Evolutionary conservation across 2,113 vertebrate species (phyloP).

Genomic region (Panthera uncia): DNA sequence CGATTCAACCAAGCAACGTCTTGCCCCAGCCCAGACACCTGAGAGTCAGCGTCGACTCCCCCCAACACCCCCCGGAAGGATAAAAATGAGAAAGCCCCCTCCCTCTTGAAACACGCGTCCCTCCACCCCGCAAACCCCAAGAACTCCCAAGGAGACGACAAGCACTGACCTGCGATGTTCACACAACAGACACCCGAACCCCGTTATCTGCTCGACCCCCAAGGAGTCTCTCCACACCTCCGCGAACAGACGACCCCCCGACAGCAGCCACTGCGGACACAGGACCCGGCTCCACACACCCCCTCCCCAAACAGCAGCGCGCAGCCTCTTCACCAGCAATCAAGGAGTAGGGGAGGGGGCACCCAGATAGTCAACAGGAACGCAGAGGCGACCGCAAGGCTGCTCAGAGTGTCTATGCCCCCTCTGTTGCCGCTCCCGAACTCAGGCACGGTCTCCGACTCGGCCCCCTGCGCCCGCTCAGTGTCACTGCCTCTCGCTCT

Average conservation of each 20-base stretch:
- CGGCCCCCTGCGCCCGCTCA: conserved; percentile 85
- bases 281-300: conserved; percentile 73
- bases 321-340: conserved; percentile 63
- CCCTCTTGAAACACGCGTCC: not conserved
- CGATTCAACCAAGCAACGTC: not conserved
- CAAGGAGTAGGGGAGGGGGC: conserved; percentile 79
- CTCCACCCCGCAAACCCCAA: not conserved
- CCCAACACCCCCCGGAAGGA: not conserved
- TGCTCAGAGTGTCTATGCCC: conserved; percentile 57
- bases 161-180: conserved; percentile 94
- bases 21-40: not conserved
- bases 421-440: conserved; percentile 62
- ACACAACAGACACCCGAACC: conserved; percentile 88
- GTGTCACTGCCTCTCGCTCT: conserved; percentile 88
- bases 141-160: conserved; percentile 68
- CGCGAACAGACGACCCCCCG: conserved; percentile 56
- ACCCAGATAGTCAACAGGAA: conserved; percentile 36
- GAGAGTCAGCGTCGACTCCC: not conserved
- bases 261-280: conserved; percentile 72
- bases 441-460: conserved; percentile 80
- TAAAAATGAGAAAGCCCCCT: not conserved
- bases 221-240: conserved; percentile 58
- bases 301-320: conserved; percentile 76
- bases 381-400: conserved; percentile 55
- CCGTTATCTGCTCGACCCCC: conserved; percentile 77